Evolutionary conservation across 30 jellyfish, hydroid and myxozoan species (phyloP), one percentile per base, ranked within the genome.

Genomic region (Sanderia malayensis): DNA sequence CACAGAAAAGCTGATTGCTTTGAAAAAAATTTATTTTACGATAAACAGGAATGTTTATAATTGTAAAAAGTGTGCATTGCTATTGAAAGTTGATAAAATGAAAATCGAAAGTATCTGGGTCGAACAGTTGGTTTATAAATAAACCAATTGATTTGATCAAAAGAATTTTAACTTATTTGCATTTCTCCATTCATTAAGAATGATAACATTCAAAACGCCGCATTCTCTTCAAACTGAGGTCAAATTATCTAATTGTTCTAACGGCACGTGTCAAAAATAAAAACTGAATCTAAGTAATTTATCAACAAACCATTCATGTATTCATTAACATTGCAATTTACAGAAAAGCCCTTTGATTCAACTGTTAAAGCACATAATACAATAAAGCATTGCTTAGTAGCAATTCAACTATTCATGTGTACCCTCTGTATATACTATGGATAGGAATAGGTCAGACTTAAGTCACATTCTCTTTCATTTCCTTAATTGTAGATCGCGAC

Each of bases 211-310:
- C 52, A 37, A 37, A 37, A 6, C 6, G 41, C 59, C 41, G 76
- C 86, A 73, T 74, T 73, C 59, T 57, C 34, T 28, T 59, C 86
- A 57, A 57, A 76, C 86, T 33, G 76, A 74, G 62, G 73, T 31
- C 65, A 74, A 2, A 37, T 72, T 34, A 72, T 72, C 84, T 61
- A 18, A 55, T 57, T 52, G 64, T 46, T 61, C 31, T 37, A 31
- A 13, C 33, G 87, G 79, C 87, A 76, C 87, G 87, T 76, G 87
- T 62, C 87, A 61, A 4, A 31, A 11, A 22, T 8, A 31, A 76
- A 41, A 47, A 41, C 32, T 30, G 72, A 71, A 46, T 17, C 13
- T 37, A 37, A 13, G 10, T 6, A 37, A 37, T 37, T 37, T 37
- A 37, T 37, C 13, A 4, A 4, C 52, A n/a, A n/a, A n/a, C n/a